Conservation (phyloP, 1,140 invertebrate genomes). For the Pinna nobilis region DNA sequence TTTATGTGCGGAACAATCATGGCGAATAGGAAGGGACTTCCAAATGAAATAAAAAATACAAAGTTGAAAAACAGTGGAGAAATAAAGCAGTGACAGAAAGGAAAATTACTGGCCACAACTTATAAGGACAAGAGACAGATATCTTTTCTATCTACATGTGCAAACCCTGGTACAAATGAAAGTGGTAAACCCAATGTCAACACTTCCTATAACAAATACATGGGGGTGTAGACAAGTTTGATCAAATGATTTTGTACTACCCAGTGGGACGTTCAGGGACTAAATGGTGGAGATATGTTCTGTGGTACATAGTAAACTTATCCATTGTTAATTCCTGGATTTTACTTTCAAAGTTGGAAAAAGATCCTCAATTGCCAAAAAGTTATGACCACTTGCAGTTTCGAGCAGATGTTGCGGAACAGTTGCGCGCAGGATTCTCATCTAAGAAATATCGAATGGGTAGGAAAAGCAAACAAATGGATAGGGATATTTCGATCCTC, state of each 20-base stretch:
- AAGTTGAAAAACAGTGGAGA: background rate
- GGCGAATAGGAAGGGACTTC: background rate
- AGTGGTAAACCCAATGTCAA: background rate
- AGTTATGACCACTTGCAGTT: background rate
- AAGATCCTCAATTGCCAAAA: background rate
- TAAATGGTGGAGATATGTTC: constrained; percentile 15
- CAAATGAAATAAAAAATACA: background rate
- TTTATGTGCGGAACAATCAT: background rate
- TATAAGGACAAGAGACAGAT: background rate
- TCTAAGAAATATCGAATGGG: background rate
- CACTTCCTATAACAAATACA: background rate
- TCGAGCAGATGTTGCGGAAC: background rate
- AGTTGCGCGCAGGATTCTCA: background rate
- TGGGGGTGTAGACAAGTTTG: constrained; percentile 15
- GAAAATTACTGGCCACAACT: background rate
- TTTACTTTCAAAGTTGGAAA: background rate
- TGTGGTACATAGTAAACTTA: constrained; percentile 5
- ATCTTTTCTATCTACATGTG: background rate
- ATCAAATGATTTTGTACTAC: background rate
- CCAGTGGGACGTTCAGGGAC: constrained; percentile 7
- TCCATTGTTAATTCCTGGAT: constrained; percentile 15
- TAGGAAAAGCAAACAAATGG: background rate
- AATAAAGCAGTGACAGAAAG: background rate
- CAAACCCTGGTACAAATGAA: background rate
- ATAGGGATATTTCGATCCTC: background rate